phyloP scores from a whole-genome alignment of 2,888 invertebrate species.

The Pimpla rufipes region DNA sequence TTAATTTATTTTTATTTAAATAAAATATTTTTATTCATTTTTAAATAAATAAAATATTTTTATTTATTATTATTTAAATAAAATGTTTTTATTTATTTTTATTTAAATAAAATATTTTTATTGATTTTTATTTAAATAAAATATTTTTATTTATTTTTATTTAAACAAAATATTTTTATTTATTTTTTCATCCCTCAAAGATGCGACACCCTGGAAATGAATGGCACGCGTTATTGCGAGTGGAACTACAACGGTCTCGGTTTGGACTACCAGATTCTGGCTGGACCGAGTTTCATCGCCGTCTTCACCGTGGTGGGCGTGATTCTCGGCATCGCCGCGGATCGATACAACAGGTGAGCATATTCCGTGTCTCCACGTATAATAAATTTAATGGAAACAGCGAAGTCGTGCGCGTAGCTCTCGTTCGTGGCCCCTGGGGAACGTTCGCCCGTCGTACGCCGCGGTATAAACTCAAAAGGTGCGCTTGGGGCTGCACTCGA shows the following conservation, averaged over 20 bases:
- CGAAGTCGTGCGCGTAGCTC: conserved; percentile 20
- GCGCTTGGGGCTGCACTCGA: neutral
- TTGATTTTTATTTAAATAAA: neutral
- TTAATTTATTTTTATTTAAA: no score
- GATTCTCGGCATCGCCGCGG: conserved; percentile 93
- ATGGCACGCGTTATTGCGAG: conserved; percentile 93
- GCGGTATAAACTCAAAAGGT: neutral
- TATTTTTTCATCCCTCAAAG: conserved; percentile 83
- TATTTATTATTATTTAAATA: no score
- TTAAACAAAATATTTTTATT: neutral
- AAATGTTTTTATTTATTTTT: neutral
- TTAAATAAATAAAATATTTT: no score
- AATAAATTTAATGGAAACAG: neutral
- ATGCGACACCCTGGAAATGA: conserved; percentile 89
- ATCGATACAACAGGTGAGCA: conserved; percentile 87
- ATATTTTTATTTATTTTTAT: neutral
- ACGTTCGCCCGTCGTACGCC: conserved; percentile 41
- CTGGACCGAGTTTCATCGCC: conserved; percentile 97
- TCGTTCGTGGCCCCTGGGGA: conserved; percentile 43
- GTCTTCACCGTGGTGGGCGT: conserved; percentile 96
- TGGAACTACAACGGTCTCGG: conserved; percentile 98
- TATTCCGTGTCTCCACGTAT: conserved; percentile 15
- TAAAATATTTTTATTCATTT: no score
- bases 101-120: no score
- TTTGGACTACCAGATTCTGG: conserved; percentile 95